Evolutionary conservation across 2,797 vertebrate species (phyloP), one percentile per base, ranked within the genome.

Genomic region (Acestrorhynchus altus): DNA sequence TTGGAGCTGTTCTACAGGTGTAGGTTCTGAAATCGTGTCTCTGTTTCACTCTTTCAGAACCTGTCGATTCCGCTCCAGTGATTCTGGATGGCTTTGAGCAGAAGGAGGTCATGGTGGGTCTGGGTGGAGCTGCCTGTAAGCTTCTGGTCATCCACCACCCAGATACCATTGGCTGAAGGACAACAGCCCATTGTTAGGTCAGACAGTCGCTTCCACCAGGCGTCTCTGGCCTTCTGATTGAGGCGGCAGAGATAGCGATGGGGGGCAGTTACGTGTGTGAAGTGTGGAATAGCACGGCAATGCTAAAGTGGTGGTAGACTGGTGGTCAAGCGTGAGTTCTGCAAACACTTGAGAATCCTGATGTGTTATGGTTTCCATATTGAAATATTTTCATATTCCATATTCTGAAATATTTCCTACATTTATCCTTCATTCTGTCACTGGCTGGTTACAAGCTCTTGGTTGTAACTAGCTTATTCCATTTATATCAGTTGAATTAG

Each of bases 131-230:
- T 99, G 88, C 96, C 76, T 99, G 98, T 89, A 99, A 93, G 96
- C 97, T 4, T 97, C 96, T 15, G 97, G 97, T 83, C 97, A 98
- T 90, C 97, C 97, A 0, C 88, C 94, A 67, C 97, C 98, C 85
- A 96, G 98, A 83, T 97, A 98, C 89, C 97, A 96, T 87, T 99
- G 98, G 98, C 94, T 99, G 85, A 98, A 98, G 87, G 96, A 99
- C 92, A 99, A 96, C 79, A 94, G 96, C 85, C 97, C 97, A 68
- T 88, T 98, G 91, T n/a, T n/a, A 97, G 98, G 86, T 94, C 96
- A 18, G 98, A 98, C 88, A 96, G 92, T 86, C 95, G 95, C 82
- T 97, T 97, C 90, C 94, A 95, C 46, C 96, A 97, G 87, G 96
- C 1, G 90, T 94, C 81, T 95, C 93, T 0, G 98, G 98, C 64